These are phyloP conservation scores for Polymixis flavicincta DNA, from an alignment of 2,888 invertebrate species.

Conservation along the genomic window DNA sequence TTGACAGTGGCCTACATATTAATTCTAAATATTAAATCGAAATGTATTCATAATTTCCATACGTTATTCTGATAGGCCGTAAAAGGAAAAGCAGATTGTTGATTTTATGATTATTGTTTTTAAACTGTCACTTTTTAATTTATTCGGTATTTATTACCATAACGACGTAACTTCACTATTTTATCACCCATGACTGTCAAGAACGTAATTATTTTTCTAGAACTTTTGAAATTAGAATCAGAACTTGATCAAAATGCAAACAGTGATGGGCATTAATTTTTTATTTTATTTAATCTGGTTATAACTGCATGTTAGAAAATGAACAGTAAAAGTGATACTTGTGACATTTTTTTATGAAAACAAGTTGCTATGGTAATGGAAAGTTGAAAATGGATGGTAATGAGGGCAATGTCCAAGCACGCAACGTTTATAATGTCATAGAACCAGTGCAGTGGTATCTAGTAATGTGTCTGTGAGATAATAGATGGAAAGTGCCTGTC, in stretches of 20 bases:
- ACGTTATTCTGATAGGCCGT: neutral
- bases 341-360: conserved; percentile 31
- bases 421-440: conserved; percentile 27
- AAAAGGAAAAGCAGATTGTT: neutral
- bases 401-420: conserved; percentile 49
- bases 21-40: neutral
- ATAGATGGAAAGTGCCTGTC: conserved; percentile 48
- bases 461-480: conserved; percentile 46
- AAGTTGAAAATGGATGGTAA: conserved; percentile 56
- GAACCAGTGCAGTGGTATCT: conserved; percentile 14
- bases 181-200: neutral
- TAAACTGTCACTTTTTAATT: neutral
- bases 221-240: conserved; percentile 10
- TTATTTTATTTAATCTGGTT: neutral
- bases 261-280: neutral
- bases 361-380: conserved; percentile 45
- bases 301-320: conserved; percentile 8
- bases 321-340: conserved; percentile 36
- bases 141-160: neutral
- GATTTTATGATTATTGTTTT: neutral
- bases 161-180: conserved; percentile 15
- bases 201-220: neutral
- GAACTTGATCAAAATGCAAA: neutral
- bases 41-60: conserved; percentile 8
- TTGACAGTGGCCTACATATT: neutral